These are phyloP conservation scores for Dusona sp. DNA, from an alignment of 2,888 invertebrate species.

Conservation along the genomic window DNA sequence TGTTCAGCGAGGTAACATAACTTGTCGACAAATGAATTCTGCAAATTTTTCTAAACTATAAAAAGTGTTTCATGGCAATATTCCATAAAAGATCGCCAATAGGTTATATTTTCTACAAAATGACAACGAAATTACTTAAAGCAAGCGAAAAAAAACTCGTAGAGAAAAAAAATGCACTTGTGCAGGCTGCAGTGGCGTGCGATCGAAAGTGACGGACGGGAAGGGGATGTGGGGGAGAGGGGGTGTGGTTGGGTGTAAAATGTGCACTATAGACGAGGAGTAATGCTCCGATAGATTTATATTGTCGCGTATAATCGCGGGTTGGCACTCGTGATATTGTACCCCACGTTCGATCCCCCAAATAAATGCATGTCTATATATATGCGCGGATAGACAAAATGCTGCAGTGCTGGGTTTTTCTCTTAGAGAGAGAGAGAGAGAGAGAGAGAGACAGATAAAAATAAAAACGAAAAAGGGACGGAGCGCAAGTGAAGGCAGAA, in stretches of 20 bases:
- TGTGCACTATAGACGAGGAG: slow-evolving; percentile 24
- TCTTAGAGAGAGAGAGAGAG: slow-evolving; percentile 9
- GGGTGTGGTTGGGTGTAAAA: slow-evolving; percentile 33
- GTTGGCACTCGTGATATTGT: slow-evolving; percentile 58
- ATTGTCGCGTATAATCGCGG: slow-evolving; percentile 59
- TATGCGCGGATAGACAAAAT: slow-evolving; percentile 18
- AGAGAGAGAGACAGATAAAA: background rate
- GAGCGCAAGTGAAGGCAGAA: background rate
- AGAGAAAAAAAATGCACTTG: slow-evolving; percentile 31
- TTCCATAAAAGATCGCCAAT: background rate
- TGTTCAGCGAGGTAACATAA: background rate
- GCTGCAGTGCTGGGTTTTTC: slow-evolving; percentile 28
- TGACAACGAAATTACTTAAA: background rate
- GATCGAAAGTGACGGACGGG: slow-evolving; percentile 39
- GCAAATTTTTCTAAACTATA: background rate
- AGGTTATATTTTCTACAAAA: background rate
- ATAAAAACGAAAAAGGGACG: background rate
- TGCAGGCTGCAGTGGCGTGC: slow-evolving; percentile 26
- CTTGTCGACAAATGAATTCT: background rate
- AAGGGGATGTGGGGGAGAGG: background rate
- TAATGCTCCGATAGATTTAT: slow-evolving; percentile 67
- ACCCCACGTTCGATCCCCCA: slow-evolving; percentile 33
- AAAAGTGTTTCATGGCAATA: background rate
- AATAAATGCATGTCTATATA: slow-evolving; percentile 17
- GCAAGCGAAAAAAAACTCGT: background rate